A percentile compares a stretch with the other conserved stretches of the same genome.
These are phyloP conservation scores for Macrophya alboannulata DNA, from an alignment of 2,888 invertebrate species.

Conservation along the genomic window DNA sequence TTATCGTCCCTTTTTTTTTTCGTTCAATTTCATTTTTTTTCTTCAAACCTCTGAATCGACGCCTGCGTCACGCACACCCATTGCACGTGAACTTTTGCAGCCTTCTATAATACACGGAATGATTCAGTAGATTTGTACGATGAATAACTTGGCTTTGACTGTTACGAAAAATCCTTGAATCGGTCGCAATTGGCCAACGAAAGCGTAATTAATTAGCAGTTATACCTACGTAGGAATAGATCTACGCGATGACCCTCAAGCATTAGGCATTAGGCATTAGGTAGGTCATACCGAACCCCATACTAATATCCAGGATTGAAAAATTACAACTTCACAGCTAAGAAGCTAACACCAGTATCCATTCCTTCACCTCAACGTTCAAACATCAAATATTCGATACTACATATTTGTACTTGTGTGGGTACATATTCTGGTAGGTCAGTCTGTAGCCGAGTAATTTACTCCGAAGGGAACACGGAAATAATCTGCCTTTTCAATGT, in stretches of 20 bases:
- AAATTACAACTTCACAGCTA: conserved; percentile 22
- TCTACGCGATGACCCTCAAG: conserved; percentile 40
- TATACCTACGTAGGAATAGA: conserved; percentile 28
- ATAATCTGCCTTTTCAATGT: conserved; percentile 33
- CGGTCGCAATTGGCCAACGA: conserved; percentile 37
- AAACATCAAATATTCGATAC: no score
- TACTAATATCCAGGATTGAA: not conserved
- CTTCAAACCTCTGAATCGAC: not conserved
- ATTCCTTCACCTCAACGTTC: not conserved
- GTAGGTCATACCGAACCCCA: conserved; percentile 3
- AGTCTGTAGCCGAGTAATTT: conserved; percentile 1
- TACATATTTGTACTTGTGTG: not conserved
- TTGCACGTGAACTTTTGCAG: not conserved
- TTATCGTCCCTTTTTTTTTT: not conserved
- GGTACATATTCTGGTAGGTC: conserved; percentile 15
- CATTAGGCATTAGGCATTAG: conserved; percentile 25
- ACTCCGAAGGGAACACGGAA: conserved; percentile 40
- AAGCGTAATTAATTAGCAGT: conserved; percentile 46
- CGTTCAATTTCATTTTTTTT: not conserved
- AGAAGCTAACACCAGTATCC: not conserved
- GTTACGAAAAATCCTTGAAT: conserved; percentile 48
- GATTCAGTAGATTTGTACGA: conserved; percentile 37
- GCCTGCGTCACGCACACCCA: not conserved
- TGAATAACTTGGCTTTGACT: conserved; percentile 32
- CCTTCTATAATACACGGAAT: conserved; percentile 14